Conservation (phyloP, 2,113 vertebrate species). For the Climacteris rufus region DNA sequence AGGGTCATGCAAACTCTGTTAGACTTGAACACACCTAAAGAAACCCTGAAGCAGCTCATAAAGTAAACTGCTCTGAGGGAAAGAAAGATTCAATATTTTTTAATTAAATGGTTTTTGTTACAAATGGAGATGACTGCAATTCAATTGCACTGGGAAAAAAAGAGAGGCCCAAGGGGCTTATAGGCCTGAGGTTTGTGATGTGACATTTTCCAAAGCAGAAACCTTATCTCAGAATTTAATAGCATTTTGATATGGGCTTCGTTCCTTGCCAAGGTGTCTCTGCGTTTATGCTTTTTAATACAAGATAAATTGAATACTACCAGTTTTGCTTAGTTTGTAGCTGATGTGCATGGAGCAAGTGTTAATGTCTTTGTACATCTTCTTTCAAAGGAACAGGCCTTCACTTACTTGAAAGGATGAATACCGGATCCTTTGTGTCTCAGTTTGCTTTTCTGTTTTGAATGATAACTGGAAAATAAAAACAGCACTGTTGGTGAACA, state of each 20-base stretch:
- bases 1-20: not conserved
- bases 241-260: not conserved
- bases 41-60: not conserved
- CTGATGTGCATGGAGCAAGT: not conserved
- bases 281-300: not conserved
- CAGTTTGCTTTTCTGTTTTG: constrained; percentile 79
- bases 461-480: constrained; percentile 74
- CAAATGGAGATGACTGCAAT: not conserved
- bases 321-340: not conserved
- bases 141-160: not conserved
- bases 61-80: not conserved
- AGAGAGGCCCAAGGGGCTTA: not conserved
- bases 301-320: not conserved
- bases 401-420: constrained; percentile 84
- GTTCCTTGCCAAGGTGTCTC: not conserved
- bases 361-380: not conserved
- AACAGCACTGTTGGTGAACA: not conserved
- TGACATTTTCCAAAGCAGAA: not conserved
- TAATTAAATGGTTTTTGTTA: not conserved
- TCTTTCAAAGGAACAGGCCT: not conserved
- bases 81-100: not conserved
- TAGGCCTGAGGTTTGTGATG: not conserved
- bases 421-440: constrained; percentile 74
- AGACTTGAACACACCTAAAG: not conserved
- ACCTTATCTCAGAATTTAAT: not conserved